These are phyloP conservation scores for Eilema sororculum DNA, from an alignment of 2,888 invertebrate genomes.

Conservation along the genomic window DNA sequence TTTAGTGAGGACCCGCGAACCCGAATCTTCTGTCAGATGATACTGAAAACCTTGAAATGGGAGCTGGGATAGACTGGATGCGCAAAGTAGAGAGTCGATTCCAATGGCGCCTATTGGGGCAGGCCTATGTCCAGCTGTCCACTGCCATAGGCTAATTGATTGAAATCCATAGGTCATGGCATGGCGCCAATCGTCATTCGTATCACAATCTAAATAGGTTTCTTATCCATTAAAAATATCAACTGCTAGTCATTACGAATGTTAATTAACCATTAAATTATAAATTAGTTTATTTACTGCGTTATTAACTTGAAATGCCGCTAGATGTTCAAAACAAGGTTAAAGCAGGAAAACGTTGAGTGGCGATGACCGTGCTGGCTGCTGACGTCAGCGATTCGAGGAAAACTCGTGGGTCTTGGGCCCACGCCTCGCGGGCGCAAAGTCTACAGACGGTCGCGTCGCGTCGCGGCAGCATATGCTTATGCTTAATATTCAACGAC, in stretches of 20 bases:
- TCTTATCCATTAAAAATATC: not conserved
- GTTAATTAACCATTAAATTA: slow-evolving; percentile 3
- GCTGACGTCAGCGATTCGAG: slow-evolving; percentile 79
- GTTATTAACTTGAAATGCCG: slow-evolving; percentile 31
- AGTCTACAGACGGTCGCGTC: slow-evolving; percentile 34
- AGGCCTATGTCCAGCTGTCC: not conserved
- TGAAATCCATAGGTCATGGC: not conserved
- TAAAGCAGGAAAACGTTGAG: slow-evolving; percentile 71
- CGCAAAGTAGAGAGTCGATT: not conserved
- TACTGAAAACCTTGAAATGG: too few relatives aligned
- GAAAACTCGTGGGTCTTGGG: slow-evolving; percentile 68
- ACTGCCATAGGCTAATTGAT: not conserved
- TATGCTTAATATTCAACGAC: slow-evolving; percentile 6
- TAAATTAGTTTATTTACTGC: slow-evolving; percentile 20
- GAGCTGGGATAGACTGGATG: not conserved
- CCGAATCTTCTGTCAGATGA: not conserved
- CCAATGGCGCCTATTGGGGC: not conserved
- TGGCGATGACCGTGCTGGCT: slow-evolving; percentile 69
- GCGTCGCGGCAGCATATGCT: slow-evolving; percentile 23
- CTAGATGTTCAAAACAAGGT: slow-evolving; percentile 44
- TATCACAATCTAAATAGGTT: not conserved
- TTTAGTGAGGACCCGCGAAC: not conserved
- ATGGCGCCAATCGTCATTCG: not conserved
- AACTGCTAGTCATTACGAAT: not conserved
- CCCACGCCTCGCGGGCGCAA: slow-evolving; percentile 53